phyloP scores from a whole-genome alignment of 2,797 vertebrate genomes.

The Oreochromis grahami region DNA sequence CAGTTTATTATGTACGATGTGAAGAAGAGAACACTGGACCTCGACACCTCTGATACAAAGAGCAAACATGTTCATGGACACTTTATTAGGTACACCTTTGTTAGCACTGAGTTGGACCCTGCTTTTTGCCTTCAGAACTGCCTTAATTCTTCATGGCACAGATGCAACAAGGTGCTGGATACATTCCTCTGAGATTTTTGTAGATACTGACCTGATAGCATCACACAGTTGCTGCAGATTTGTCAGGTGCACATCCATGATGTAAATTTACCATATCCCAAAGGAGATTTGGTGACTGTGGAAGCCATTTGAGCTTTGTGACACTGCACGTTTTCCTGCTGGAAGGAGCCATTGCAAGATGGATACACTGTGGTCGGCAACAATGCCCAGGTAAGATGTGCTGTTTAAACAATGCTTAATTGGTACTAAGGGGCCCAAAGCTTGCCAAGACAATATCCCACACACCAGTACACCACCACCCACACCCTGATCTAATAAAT shows the following conservation, averaged over 20 bases:
- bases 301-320: not conserved
- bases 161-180: not conserved
- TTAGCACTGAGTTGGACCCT: not conserved
- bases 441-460: not conserved
- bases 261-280: not conserved
- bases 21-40: conserved; percentile 5
- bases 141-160: not conserved
- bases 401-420: not conserved
- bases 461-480: not conserved
- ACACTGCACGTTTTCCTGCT: not conserved
- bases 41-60: not conserved
- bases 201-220: not conserved
- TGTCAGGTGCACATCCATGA: not conserved
- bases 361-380: not conserved
- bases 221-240: not conserved
- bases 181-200: not conserved
- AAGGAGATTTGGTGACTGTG: not conserved
- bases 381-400: not conserved
- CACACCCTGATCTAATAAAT: not conserved
- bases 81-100: not conserved
- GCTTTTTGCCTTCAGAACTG: not conserved
- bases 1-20: conserved; percentile 35
- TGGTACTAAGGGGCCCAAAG: not conserved
- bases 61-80: not conserved
- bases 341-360: not conserved